These are phyloP conservation scores for Melinaea marsaeus DNA, from an alignment of 2,888 invertebrate species.

Conservation along the genomic window DNA sequence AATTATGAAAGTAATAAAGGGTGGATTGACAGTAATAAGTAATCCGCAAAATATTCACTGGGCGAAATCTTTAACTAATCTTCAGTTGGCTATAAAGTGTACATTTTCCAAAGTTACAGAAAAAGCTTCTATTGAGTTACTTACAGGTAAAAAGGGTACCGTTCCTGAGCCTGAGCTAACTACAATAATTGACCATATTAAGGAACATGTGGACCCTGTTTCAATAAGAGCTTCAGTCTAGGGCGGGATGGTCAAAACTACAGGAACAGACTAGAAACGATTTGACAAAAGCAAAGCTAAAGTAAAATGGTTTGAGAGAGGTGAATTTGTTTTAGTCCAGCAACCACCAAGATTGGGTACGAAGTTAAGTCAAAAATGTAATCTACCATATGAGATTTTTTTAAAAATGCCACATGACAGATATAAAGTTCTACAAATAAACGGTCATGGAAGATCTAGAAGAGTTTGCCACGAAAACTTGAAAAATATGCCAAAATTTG, in stretches of 20 bases:
- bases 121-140: conserved; percentile 27
- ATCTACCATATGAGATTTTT: background rate
- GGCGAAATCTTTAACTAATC: conserved; percentile 30
- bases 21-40: conserved; percentile 29
- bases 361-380: background rate
- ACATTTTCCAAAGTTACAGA: conserved; percentile 28
- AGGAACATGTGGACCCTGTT: conserved; percentile 6
- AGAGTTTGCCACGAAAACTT: too few species aligned
- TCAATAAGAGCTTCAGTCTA: background rate
- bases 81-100: conserved; percentile 32
- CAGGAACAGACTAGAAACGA: background rate
- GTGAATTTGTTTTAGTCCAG: conserved; percentile 3
- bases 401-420: too few species aligned
- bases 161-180: conserved; percentile 25
- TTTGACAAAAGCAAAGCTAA: conserved; percentile 11
- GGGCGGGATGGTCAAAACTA: conserved; percentile 2
- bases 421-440: too few species aligned
- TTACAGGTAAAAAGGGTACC: conserved; percentile 27
- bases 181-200: background rate
- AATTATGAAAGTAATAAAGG: too few species aligned
- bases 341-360: background rate
- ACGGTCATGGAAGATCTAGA: too few species aligned
- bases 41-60: conserved; percentile 25
- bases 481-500: background rate
- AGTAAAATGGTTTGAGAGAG: conserved; percentile 6